Percentiles rank a stretch among this genome's conserved stretches.
Conservation (phyloP, 2,888 invertebrate genomes). For the Platypus cylindrus region DNA sequence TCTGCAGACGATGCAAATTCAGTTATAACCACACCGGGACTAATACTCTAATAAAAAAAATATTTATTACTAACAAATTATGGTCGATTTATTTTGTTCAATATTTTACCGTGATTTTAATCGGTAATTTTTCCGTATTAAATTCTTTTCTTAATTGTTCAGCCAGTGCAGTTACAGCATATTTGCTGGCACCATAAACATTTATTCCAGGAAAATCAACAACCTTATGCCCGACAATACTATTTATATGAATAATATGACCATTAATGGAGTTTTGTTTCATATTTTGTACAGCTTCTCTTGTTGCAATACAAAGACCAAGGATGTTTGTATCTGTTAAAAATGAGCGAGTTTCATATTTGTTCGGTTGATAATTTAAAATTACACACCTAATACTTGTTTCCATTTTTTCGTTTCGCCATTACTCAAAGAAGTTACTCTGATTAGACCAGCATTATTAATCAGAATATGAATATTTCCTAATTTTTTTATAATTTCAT, state of each 20-base stretch:
- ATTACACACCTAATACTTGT: slow-evolving; percentile 8
- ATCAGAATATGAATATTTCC: slow-evolving; percentile 23
- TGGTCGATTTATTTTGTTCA: background rate
- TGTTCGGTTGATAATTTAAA: background rate
- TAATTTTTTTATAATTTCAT: slow-evolving; percentile 20
- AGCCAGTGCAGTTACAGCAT: slow-evolving; percentile 19
- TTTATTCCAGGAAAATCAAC: slow-evolving; percentile 12
- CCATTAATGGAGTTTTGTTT: slow-evolving; percentile 15
- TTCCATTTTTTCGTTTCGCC: slow-evolving; percentile 18
- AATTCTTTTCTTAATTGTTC: slow-evolving; percentile 19
- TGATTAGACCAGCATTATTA: slow-evolving; percentile 14
- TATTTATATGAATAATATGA: slow-evolving; percentile 20
- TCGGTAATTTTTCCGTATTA: slow-evolving; percentile 12
- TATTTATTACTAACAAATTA: slow-evolving; percentile 1
- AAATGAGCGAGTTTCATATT: slow-evolving; percentile 1
- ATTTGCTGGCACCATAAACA: slow-evolving; percentile 20
- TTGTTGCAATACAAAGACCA: slow-evolving; percentile 18
- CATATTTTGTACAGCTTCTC: slow-evolving; percentile 21
- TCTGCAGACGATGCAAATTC: slow-evolving; percentile 9
- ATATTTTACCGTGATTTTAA: slow-evolving; percentile 19
- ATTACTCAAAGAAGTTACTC: slow-evolving; percentile 12
- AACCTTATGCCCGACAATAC: slow-evolving; percentile 17
- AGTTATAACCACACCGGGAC: slow-evolving; percentile 20
- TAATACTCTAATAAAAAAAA: slow-evolving; percentile 19
- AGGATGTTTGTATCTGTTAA: slow-evolving; percentile 19